Evolutionary conservation across 2,797 vertebrate genomes (phyloP).

Genomic region (Rhabdomys pumilio): DNA sequence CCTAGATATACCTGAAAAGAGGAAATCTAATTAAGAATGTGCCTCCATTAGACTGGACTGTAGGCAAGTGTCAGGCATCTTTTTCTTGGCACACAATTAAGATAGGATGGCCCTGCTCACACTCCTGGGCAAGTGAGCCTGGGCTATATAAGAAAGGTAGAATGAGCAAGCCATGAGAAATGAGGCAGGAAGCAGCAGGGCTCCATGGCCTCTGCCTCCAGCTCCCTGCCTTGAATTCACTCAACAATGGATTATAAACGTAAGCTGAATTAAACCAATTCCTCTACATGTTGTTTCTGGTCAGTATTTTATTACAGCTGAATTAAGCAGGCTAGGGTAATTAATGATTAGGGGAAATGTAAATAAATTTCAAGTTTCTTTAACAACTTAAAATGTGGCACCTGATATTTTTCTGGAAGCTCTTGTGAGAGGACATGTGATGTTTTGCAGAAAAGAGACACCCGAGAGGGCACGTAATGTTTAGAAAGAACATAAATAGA

Average conservation of each 20-base stretch:
- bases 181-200: not conserved
- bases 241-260: not conserved
- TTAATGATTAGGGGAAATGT: not conserved
- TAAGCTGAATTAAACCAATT: not conserved
- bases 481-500: not conserved
- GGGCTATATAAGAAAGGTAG: not conserved
- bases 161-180: not conserved
- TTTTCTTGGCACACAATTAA: not conserved
- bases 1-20: not conserved
- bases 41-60: no score
- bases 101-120: not conserved
- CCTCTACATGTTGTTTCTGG: not conserved
- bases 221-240: not conserved
- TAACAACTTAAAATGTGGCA: not conserved
- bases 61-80: not conserved
- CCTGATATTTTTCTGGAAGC: not conserved
- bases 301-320: not conserved
- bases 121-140: not conserved
- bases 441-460: no score
- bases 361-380: not conserved
- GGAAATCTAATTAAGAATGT: not conserved
- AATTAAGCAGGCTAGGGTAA: not conserved
- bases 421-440: not conserved
- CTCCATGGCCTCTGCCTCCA: not conserved
- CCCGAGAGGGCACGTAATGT: not conserved